Conservation (phyloP, 2,797 vertebrate species). For the Falco cherrug region DNA sequence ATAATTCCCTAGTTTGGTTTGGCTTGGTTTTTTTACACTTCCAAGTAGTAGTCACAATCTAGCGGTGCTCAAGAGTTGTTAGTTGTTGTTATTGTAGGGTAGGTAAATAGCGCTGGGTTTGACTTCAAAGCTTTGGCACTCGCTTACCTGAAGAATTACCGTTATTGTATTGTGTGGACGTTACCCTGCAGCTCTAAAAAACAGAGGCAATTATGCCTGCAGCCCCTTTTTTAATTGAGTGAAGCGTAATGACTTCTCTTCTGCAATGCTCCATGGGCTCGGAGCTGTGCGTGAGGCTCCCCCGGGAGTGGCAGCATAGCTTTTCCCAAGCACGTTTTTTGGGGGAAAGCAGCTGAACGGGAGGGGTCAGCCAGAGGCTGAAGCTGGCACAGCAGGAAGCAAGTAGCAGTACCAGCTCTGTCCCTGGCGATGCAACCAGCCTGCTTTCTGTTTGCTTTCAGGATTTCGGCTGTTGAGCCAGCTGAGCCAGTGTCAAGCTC, state of each 20-base stretch:
- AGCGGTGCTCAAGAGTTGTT: background rate
- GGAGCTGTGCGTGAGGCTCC: background rate
- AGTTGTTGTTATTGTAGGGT: background rate
- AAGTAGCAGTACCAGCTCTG: background rate
- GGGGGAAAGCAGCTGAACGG: background rate
- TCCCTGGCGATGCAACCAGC: background rate
- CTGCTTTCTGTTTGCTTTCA: background rate
- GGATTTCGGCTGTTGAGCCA: background rate
- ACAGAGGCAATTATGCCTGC: slow-evolving; percentile 52
- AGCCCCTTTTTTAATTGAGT: slow-evolving; percentile 65
- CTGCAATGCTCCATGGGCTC: slow-evolving; percentile 36
- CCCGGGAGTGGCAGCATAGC: background rate
- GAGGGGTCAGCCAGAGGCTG: slow-evolving; percentile 65
- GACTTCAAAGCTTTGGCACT: slow-evolving; percentile 28
- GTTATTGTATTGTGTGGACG: slow-evolving; percentile 1
- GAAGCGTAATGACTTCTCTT: slow-evolving; percentile 59
- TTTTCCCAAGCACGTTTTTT: slow-evolving; percentile 12
- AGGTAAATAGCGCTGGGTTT: background rate
- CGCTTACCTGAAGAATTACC: slow-evolving; percentile 49
- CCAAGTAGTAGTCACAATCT: background rate
- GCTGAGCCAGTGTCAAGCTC: background rate
- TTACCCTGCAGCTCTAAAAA: slow-evolving; percentile 59
- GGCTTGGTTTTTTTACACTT: background rate
- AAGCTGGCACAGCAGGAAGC: slow-evolving; percentile 56
- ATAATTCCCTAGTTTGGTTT: background rate